phyloP scores from a whole-genome alignment of 2,113 vertebrate species.

The Xiphorhynchus elegans region DNA sequence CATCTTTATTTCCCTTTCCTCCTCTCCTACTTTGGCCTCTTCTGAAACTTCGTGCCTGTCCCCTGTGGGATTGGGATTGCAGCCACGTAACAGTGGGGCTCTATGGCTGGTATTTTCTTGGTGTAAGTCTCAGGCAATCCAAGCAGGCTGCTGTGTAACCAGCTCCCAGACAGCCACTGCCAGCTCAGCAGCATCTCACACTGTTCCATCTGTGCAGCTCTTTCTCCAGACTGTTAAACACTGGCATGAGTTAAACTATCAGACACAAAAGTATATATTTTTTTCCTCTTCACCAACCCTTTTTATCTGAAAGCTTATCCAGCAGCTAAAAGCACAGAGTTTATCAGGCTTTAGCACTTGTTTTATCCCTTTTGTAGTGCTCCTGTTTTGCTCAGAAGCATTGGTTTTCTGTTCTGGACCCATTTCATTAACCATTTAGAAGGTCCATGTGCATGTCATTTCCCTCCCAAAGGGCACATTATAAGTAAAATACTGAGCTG shows the following conservation, averaged over 20 bases:
- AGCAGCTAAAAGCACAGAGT: not conserved
- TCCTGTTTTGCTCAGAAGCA: not conserved
- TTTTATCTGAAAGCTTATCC: not conserved
- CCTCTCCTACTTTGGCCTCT: not conserved
- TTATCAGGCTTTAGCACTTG: not conserved
- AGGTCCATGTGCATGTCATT: not conserved
- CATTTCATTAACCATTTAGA: not conserved
- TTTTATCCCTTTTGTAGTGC: not conserved
- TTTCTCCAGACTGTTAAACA: not conserved
- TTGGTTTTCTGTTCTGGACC: not conserved
- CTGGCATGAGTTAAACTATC: not conserved
- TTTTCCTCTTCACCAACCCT: accelerated
- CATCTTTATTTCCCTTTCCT: not conserved
- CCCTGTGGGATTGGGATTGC: not conserved
- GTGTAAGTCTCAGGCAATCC: not conserved
- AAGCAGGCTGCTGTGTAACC: not conserved
- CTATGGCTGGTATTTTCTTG: not conserved
- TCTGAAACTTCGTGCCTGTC: not conserved
- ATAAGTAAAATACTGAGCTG: not conserved
- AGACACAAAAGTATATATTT: not conserved
- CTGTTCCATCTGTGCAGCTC: not conserved
- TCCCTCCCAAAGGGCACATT: not conserved
- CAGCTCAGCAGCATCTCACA: not conserved
- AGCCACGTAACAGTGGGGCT: not conserved
- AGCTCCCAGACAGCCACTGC: not conserved